Conservation (phyloP, 92 coral and sea anemone species). For the Micromussa lordhowensis region DNA sequence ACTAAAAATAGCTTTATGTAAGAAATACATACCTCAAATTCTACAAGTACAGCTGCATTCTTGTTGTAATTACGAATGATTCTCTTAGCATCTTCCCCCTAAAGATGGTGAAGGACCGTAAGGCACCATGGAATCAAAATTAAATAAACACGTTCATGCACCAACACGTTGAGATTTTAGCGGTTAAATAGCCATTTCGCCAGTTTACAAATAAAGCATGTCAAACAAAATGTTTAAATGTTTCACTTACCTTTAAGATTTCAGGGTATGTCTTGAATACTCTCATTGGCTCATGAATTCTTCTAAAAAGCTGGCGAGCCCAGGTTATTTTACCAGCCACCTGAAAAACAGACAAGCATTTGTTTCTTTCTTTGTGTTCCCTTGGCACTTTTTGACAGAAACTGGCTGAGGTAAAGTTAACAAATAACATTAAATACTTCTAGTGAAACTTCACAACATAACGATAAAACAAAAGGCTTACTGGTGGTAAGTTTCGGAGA, state of each 20-base stretch:
- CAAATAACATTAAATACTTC: neutral
- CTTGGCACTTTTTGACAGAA: neutral
- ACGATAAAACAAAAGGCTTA: slow-evolving; percentile 38
- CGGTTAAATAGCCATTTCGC: too few species aligned
- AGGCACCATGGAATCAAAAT: neutral
- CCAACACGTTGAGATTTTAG: too few species aligned
- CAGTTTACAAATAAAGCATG: too few species aligned
- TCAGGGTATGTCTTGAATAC: slow-evolving; percentile 86
- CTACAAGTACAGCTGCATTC: slow-evolving; percentile 97
- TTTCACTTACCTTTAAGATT: slow-evolving; percentile 78
- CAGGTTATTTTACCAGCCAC: slow-evolving; percentile 98
- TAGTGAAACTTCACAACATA: neutral
- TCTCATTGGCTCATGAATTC: slow-evolving; percentile 97
- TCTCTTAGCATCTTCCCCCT: slow-evolving; percentile 98
- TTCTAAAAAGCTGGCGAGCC: slow-evolving; percentile 96
- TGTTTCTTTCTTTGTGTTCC: neutral
- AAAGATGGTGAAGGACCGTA: neutral
- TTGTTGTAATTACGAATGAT: slow-evolving; percentile 93
- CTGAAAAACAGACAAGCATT: slow-evolving; percentile 33
- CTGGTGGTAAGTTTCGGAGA: slow-evolving; percentile 97
- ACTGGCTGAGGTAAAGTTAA: neutral
- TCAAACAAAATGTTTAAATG: neutral
- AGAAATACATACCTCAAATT: slow-evolving; percentile 80
- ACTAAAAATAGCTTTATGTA: neutral
- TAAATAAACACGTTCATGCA: neutral